Conservation (phyloP, 2,797 vertebrate species). For the Scolopax rusticola region DNA sequence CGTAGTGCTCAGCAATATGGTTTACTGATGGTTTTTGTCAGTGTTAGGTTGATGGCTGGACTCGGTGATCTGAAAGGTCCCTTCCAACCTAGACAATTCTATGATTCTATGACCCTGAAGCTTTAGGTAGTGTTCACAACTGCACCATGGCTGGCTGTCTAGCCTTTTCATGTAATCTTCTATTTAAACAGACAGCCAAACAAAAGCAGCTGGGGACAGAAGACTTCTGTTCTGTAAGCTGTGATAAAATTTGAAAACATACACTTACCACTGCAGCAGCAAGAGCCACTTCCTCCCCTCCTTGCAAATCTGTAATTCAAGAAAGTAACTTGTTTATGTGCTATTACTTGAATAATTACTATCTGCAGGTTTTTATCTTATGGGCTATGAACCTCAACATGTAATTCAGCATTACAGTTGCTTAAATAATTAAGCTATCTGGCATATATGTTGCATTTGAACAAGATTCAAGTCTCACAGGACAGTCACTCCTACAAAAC, state of each 20-base stretch:
- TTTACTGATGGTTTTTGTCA: too few species aligned
- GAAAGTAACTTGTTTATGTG: neutral
- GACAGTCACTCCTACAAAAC: neutral
- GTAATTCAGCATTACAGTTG: neutral
- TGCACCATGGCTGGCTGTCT: neutral
- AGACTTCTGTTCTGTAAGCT: neutral
- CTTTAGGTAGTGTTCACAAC: neutral
- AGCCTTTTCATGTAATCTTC: neutral
- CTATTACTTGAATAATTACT: neutral
- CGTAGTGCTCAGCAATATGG: too few species aligned
- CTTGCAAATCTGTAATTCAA: conserved; percentile 44
- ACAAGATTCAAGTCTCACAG: neutral
- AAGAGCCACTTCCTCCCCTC: conserved; percentile 47
- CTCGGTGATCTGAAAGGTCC: too few species aligned
- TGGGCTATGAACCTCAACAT: neutral
- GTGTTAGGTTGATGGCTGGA: too few species aligned
- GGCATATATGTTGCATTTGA: neutral
- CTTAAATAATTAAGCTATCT: neutral
- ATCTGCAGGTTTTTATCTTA: neutral
- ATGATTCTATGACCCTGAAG: neutral
- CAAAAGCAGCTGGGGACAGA: neutral
- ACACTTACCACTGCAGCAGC: conserved; percentile 39
- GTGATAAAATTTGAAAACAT: neutral
- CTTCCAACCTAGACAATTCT: too few species aligned
- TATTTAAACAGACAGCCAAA: neutral